Evolutionary conservation across 2,888 invertebrate species (phyloP).

Genomic region (Herminia tarsipennalis): DNA sequence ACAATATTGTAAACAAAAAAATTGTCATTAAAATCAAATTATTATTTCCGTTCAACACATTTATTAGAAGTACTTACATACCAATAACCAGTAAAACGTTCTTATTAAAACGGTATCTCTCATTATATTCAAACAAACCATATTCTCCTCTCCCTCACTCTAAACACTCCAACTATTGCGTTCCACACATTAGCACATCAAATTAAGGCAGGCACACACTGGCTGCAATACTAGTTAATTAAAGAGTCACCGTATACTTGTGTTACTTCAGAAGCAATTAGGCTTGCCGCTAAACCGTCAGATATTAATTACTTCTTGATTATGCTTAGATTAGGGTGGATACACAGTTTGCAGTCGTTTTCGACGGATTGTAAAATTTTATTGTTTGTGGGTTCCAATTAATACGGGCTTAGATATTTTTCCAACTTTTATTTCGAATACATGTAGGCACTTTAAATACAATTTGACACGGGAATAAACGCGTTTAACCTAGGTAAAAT

Average conservation of each 20-base stretch:
- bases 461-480: no score
- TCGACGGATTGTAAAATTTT: no score
- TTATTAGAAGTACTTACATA: no score
- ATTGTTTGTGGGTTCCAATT: no score
- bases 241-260: slow-evolving; percentile 17
- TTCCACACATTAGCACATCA: slow-evolving; percentile 2
- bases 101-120: neutral
- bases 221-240: slow-evolving; percentile 12
- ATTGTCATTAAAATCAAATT: no score
- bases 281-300: slow-evolving; percentile 16
- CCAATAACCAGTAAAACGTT: neutral
- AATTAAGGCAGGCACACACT: slow-evolving; percentile 18
- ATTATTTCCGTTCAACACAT: no score
- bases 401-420: no score
- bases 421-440: no score
- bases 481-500: no score
- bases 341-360: neutral
- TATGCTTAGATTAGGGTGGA: slow-evolving; percentile 20
- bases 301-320: slow-evolving; percentile 42
- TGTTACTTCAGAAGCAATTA: slow-evolving; percentile 24
- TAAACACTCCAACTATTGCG: neutral
- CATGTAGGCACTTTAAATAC: no score
- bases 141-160: slow-evolving; percentile 4
- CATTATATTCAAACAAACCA: neutral
- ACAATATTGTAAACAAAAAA: no score